These are phyloP conservation scores for Hyla sarda DNA, from an alignment of 2,113 vertebrate genomes.

Conservation along the genomic window DNA sequence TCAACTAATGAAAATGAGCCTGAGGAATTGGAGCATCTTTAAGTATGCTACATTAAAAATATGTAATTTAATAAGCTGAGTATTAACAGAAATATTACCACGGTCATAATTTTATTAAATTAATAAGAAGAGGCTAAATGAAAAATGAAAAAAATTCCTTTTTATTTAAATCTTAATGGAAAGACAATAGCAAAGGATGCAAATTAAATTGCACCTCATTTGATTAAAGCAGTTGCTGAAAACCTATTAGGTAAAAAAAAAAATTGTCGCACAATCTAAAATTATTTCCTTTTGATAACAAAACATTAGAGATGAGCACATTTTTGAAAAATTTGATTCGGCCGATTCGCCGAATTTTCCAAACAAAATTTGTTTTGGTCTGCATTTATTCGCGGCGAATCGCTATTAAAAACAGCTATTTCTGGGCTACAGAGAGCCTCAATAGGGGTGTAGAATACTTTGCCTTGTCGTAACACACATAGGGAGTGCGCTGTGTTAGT, in stretches of 20 bases:
- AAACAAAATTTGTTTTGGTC: too few species aligned
- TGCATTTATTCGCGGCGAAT: too few species aligned
- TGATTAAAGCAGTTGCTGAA: constrained; percentile 74
- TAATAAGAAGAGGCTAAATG: constrained; percentile 74
- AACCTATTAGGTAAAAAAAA: constrained; percentile 69
- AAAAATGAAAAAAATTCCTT: constrained; percentile 70
- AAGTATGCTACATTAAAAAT: constrained; percentile 65
- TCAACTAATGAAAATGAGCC: constrained; percentile 64
- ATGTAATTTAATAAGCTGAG: constrained; percentile 70
- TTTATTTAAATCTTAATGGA: constrained; percentile 76
- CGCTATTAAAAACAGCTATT: too few species aligned
- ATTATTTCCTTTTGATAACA: constrained; percentile 59
- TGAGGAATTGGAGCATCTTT: constrained; percentile 63
- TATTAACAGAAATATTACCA: constrained; percentile 70
- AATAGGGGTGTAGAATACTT: too few species aligned
- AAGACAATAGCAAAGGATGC: constrained; percentile 70
- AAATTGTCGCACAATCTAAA: constrained; percentile 70
- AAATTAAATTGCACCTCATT: constrained; percentile 74
- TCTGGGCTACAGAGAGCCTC: too few species aligned
- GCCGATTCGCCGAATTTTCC: too few species aligned
- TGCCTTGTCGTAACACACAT: too few species aligned
- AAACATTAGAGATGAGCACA: constrained; percentile 64
- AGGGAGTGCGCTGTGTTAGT: too few species aligned
- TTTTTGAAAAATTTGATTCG: too few species aligned
- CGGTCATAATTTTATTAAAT: constrained; percentile 74